A percentile compares a stretch with the other conserved stretches of the same genome.
phyloP scores from a whole-genome alignment of 2,797 vertebrate genomes.

The Sebastes dallii region DNA sequence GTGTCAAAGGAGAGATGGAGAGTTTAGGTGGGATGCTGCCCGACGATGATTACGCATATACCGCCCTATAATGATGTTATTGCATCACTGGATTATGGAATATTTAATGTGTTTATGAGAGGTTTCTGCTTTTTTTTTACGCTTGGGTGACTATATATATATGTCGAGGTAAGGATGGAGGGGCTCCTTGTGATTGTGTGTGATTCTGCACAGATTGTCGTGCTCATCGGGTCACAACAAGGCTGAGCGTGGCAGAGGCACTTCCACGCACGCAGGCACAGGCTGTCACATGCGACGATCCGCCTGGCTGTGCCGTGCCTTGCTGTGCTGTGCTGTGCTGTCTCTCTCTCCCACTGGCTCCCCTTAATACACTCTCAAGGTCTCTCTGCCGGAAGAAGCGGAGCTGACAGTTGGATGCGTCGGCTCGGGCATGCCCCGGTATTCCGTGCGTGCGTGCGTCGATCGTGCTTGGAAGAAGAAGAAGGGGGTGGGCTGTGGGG shows the following conservation, averaged over 20 bases:
- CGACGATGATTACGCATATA: slow-evolving; percentile 17
- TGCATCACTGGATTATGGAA: slow-evolving; percentile 58
- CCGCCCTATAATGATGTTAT: slow-evolving; percentile 33
- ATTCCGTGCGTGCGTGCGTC: slow-evolving; percentile 70
- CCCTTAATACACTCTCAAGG: slow-evolving; percentile 56
- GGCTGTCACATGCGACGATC: slow-evolving; percentile 58
- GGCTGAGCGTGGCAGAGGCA: slow-evolving; percentile 34
- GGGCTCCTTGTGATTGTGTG: slow-evolving; percentile 32
- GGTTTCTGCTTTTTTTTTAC: slow-evolving; percentile 40
- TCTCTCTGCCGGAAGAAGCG: slow-evolving; percentile 66
- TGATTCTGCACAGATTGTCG: slow-evolving; percentile 51
- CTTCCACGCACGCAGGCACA: slow-evolving; percentile 34
- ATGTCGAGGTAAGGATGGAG: slow-evolving; percentile 24
- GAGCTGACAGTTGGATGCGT: slow-evolving; percentile 68
- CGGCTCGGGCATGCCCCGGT: slow-evolving; percentile 74
- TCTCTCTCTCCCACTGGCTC: slow-evolving; percentile 34
- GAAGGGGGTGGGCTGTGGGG: slow-evolving; percentile 9
- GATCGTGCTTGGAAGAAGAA: slow-evolving; percentile 24
- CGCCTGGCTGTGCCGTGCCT: slow-evolving; percentile 5
- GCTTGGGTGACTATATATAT: slow-evolving; percentile 52
- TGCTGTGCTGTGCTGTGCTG: neutral
- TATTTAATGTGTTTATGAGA: slow-evolving; percentile 59
- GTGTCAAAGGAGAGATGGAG: slow-evolving; percentile 63
- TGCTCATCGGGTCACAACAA: slow-evolving; percentile 54
- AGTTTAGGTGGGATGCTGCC: slow-evolving; percentile 49